These are phyloP conservation scores for Leptestheria dahalacensis DNA, from an alignment of 1,140 invertebrate genomes.

Conservation along the genomic window DNA sequence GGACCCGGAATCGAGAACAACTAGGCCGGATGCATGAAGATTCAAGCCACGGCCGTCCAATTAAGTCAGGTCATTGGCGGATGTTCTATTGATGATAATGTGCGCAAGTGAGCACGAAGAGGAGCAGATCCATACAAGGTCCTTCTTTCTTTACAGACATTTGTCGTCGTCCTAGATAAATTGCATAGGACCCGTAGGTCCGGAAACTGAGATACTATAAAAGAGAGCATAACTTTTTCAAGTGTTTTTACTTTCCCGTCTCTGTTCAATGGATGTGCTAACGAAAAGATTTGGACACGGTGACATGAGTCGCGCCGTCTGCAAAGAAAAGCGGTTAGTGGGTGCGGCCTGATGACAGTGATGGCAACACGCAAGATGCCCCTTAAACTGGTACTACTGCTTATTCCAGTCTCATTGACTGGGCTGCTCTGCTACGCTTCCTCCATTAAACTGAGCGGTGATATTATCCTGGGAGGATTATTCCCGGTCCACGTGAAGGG, in stretches of 20 bases:
- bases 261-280: too few relatives aligned
- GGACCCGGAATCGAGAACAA: too few relatives aligned
- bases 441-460: constrained; percentile 28
- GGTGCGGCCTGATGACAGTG: background rate
- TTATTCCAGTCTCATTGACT: background rate
- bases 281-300: background rate
- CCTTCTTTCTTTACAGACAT: too few relatives aligned
- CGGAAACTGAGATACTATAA: too few relatives aligned
- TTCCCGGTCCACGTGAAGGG: constrained; percentile 47
- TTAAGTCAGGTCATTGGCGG: background rate
- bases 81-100: background rate
- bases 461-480: constrained; percentile 44
- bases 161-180: too few relatives aligned
- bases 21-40: background rate
- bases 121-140: background rate
- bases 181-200: too few relatives aligned
- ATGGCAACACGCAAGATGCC: background rate
- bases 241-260: too few relatives aligned
- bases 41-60: background rate
- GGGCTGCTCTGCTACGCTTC: background rate
- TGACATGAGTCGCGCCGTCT: background rate
- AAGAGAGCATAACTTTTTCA: too few relatives aligned
- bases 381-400: background rate
- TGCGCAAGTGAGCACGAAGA: background rate
- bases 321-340: background rate